Percentiles rank a stretch among this genome's conserved stretches.
Conservation (phyloP, 2,113 vertebrate species). For the Echinops telfairi region DNA sequence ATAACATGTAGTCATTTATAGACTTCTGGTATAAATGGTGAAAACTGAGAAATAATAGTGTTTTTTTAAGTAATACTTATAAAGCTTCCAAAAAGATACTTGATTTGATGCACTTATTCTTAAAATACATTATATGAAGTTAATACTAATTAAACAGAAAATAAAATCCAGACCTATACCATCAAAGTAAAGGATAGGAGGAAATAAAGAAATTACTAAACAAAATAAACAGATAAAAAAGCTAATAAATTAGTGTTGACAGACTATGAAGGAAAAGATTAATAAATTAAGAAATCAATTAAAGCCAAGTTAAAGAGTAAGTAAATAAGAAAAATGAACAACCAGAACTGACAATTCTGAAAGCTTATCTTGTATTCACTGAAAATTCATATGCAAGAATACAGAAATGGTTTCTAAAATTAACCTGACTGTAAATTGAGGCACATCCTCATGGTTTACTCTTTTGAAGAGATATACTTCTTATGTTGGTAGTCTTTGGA, state of each 20-base stretch:
- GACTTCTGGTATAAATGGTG: not conserved
- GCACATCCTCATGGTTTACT: not conserved
- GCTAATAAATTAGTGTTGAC: not conserved
- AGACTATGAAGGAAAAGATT: not conserved
- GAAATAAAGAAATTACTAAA: not conserved
- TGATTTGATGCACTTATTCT: not conserved
- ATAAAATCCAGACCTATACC: not conserved
- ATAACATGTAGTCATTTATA: not conserved
- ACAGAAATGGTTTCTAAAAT: constrained; percentile 48
- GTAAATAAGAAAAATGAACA: not conserved
- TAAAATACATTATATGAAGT: not conserved
- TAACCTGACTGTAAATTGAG: not conserved
- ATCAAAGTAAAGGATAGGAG: not conserved
- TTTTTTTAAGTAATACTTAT: not conserved
- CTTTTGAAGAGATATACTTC: not conserved
- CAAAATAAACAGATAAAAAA: constrained; percentile 19
- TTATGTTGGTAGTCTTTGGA: not conserved
- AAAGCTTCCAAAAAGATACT: constrained; percentile 4
- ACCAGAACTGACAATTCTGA: not conserved
- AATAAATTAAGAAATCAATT: constrained; percentile 17
- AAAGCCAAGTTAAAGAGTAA: not conserved
- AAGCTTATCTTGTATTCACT: not conserved
- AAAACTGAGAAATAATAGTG: not conserved
- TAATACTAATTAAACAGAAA: not conserved
- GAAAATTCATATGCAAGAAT: not conserved